Conservation (phyloP, 2,797 vertebrate genomes). For the Chanos chanos region DNA sequence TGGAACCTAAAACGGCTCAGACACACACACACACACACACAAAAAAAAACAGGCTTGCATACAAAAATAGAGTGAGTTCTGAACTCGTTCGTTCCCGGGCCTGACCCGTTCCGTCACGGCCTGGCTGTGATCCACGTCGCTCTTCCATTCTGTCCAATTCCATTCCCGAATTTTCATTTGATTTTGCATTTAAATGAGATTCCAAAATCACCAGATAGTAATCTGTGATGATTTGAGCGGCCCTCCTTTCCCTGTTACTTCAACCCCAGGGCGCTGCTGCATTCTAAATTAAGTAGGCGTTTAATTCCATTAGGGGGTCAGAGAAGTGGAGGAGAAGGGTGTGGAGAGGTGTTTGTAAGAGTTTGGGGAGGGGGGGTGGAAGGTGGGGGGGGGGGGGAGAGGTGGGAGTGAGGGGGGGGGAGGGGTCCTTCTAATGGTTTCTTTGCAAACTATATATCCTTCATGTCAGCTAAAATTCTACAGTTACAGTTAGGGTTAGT, state of each 20-base stretch:
- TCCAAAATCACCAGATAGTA: slow-evolving; percentile 46
- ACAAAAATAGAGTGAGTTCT: slow-evolving; percentile 65
- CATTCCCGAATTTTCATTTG: slow-evolving; percentile 39
- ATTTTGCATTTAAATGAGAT: slow-evolving; percentile 48
- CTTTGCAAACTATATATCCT: slow-evolving; percentile 70
- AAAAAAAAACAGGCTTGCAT: slow-evolving; percentile 56
- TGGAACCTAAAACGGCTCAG: slow-evolving; percentile 50
- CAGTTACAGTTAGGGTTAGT: slow-evolving; percentile 67
- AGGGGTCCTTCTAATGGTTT: slow-evolving; percentile 57
- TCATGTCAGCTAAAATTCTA: slow-evolving; percentile 66
- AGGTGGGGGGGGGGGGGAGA: slow-evolving; percentile 22
- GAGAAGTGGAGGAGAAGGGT: slow-evolving; percentile 9
- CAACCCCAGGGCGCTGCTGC: neutral
- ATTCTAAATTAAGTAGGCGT: slow-evolving; percentile 45
- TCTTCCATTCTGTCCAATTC: slow-evolving; percentile 42
- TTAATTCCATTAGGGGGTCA: slow-evolving; percentile 45
- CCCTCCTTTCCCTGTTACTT: too few species aligned
- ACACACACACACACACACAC: too few species aligned
- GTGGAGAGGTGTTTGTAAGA: slow-evolving; percentile 48
- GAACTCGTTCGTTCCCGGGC: slow-evolving; percentile 46
- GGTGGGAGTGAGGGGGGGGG: slow-evolving; percentile 10
- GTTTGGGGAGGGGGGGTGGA: slow-evolving; percentile 37
- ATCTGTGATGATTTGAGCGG: too few species aligned
- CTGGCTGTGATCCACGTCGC: slow-evolving; percentile 36
- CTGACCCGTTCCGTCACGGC: slow-evolving; percentile 47